Evolutionary conservation across 2,797 vertebrate genomes (phyloP).

Genomic region (Pseudotriccus pelzelni): DNA sequence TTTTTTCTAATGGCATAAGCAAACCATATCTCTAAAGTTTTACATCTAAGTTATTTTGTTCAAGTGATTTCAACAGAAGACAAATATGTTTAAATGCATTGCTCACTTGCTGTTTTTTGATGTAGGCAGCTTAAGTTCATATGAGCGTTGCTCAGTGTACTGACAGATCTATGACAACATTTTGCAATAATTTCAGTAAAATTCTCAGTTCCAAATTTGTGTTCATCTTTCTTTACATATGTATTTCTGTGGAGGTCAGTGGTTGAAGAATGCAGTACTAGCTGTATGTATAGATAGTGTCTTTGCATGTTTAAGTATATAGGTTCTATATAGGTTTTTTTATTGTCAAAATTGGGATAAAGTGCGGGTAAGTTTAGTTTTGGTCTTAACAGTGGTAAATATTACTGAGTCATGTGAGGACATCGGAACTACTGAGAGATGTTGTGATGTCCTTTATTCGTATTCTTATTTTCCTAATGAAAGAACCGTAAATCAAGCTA

Average conservation of each 20-base stretch:
- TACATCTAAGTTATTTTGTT: background rate
- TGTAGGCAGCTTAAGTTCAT: background rate
- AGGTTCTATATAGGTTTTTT: background rate
- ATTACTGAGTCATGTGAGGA: background rate
- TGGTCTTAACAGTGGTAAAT: background rate
- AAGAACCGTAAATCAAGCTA: background rate
- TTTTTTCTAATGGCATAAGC: background rate
- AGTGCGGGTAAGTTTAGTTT: background rate
- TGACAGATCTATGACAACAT: background rate
- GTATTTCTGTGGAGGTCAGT: background rate
- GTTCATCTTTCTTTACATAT: background rate
- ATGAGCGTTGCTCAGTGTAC: background rate
- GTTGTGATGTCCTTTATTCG: background rate
- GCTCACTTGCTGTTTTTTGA: background rate
- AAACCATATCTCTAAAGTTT: background rate
- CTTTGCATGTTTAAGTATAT: background rate
- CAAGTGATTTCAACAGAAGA: background rate
- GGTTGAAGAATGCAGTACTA: background rate
- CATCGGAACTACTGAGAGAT: background rate
- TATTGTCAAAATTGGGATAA: background rate
- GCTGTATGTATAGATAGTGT: background rate
- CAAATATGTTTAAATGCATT: background rate
- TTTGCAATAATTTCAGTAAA: background rate
- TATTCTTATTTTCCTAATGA: background rate
- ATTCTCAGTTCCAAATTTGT: background rate